Conservation (phyloP, 30 jellyfish, hydroid and myxozoan species). For the Cassiopea andromeda region DNA sequence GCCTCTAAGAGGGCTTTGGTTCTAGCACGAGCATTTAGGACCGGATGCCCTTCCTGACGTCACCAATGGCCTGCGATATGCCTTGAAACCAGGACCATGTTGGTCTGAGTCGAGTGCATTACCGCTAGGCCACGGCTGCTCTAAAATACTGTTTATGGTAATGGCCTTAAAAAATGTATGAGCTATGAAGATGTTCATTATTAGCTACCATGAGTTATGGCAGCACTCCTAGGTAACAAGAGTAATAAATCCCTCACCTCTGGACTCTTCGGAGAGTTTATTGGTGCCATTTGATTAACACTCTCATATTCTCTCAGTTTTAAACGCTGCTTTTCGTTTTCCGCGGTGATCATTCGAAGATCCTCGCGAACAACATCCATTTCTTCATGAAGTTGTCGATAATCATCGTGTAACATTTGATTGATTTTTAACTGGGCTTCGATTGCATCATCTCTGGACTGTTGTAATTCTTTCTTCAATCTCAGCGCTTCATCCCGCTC, state of each 20-base stretch:
- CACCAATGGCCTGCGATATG: too few relatives aligned
- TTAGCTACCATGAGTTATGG: too few relatives aligned
- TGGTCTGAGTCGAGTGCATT: too few relatives aligned
- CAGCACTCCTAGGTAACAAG: not conserved
- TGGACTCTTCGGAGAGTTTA: not conserved
- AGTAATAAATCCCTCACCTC: not conserved
- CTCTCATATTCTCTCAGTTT: slow-evolving; percentile 42
- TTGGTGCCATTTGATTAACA: slow-evolving; percentile 34
- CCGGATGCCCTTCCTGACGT: too few relatives aligned
- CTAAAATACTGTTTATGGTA: too few relatives aligned
- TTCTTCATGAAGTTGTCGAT: slow-evolving; percentile 45
- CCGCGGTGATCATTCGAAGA: slow-evolving; percentile 26
- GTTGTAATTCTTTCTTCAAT: slow-evolving; percentile 70
- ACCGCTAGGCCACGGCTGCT: too few relatives aligned
- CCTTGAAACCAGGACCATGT: too few relatives aligned
- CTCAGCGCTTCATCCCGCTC: slow-evolving; percentile 84
- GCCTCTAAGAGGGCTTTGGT: too few relatives aligned
- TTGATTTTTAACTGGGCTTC: slow-evolving; percentile 74
- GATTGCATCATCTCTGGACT: slow-evolving; percentile 75
- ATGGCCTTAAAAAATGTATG: too few relatives aligned
- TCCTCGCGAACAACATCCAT: slow-evolving; percentile 56
- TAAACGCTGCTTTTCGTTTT: slow-evolving; percentile 20
- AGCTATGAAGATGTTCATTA: too few relatives aligned
- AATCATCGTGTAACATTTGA: slow-evolving; percentile 64
- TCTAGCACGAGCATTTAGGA: too few relatives aligned